Conservation (phyloP, 30 jellyfish, hydroid and myxozoan species). For the Cassiopea xamachana region DNA sequence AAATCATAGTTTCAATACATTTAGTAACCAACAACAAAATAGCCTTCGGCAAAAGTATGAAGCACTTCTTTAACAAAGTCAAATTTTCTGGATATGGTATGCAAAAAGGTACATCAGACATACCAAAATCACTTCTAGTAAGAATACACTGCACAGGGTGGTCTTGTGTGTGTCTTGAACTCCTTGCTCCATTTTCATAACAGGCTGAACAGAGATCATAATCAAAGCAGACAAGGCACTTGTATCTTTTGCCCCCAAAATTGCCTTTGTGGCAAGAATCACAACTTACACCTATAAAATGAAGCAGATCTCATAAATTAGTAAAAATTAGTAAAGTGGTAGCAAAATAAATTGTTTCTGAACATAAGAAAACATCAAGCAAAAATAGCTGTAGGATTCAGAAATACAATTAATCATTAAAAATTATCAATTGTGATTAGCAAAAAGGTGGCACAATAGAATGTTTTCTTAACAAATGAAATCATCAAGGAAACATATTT, state of each 20-base stretch:
- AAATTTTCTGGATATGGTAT: too few relatives aligned
- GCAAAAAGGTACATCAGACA: not conserved
- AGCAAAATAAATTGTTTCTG: not conserved
- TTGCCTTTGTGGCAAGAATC: conserved; percentile 94
- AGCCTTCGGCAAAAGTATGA: too few relatives aligned
- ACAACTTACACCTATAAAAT: conserved; percentile 89
- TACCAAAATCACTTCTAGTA: conserved; percentile 94
- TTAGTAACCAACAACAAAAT: too few relatives aligned
- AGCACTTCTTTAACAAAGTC: too few relatives aligned
- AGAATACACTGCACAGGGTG: conserved; percentile 96
- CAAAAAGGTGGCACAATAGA: too few relatives aligned
- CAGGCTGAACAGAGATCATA: conserved; percentile 92
- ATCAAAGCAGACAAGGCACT: conserved; percentile 92
- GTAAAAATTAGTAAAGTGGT: not conserved
- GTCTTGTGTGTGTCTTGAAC: conserved; percentile 80
- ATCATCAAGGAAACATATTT: too few relatives aligned
- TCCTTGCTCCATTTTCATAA: conserved; percentile 89
- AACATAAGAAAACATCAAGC: not conserved
- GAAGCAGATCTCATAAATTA: not conserved
- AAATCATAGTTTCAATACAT: too few relatives aligned
- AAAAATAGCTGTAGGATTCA: too few relatives aligned
- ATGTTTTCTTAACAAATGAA: too few relatives aligned
- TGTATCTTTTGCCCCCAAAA: conserved; percentile 94
- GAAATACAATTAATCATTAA: too few relatives aligned
- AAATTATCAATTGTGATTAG: too few relatives aligned